phyloP scores from a whole-genome alignment of 2,797 vertebrate species.

The Tinamus major region DNA sequence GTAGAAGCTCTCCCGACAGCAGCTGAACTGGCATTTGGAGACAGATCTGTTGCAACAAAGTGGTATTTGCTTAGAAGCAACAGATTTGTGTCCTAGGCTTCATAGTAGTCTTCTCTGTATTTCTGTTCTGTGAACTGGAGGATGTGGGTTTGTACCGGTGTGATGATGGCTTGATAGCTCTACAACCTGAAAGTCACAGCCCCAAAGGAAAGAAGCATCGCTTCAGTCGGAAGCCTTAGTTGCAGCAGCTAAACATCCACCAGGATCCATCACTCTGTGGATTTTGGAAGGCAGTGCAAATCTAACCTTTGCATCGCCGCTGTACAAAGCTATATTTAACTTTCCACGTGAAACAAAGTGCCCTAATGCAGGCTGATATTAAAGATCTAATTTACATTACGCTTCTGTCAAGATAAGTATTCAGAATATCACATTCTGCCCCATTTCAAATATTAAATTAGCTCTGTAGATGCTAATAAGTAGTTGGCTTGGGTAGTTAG shows the following conservation, averaged over 20 bases:
- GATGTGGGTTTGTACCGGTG: not conserved
- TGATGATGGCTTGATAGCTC: not conserved
- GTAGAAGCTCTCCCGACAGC: not conserved
- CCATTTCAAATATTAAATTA: not conserved
- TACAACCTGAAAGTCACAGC: not conserved
- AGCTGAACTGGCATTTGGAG: not conserved
- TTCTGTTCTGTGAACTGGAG: not conserved
- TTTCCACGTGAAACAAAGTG: not conserved
- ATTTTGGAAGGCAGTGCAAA: not conserved
- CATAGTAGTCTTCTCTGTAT: not conserved
- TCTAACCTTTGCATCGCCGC: not conserved
- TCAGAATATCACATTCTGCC: not conserved
- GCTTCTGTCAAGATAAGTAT: not conserved
- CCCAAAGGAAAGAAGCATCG: not conserved
- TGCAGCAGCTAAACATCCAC: not conserved
- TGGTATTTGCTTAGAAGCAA: not conserved
- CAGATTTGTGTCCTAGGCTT: not conserved
- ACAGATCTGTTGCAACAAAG: not conserved
- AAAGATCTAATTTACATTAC: not conserved
- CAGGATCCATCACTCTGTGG: not conserved
- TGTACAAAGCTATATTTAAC: accelerated
- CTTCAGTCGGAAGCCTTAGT: not conserved
- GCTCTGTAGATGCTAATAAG: not conserved
- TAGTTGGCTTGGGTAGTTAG: conserved; percentile 21
- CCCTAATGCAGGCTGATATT: not conserved